Evolutionary conservation across 2,888 invertebrate species (phyloP), one percentile per base, ranked within the genome.

Genomic region (Campopleginae sp.): DNA sequence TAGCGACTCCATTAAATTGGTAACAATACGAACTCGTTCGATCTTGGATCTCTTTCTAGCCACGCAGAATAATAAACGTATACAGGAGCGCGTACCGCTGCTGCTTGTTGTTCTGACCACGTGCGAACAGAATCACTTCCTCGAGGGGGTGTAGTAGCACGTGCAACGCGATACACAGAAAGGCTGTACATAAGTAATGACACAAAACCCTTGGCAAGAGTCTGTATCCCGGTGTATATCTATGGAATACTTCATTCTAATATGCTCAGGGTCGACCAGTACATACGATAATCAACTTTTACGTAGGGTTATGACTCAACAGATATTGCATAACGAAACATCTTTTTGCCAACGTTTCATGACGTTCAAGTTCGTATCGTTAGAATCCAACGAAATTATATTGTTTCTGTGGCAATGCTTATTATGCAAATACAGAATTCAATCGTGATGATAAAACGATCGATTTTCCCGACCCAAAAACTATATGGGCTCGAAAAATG

Each of bases 171-270:
- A 70, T 66, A 63, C 75, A 75, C 63, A 75, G 3, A 61, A 51
- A 63, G 46, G 33, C 23, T 51, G 61, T 83, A 70, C 80, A 84
- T 79, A 80, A 84, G 63, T 46, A 75, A 84, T 76, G 75, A 76
- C 70, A 70, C 63, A 68, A n/a, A n/a, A 51, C 54, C 61, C 31
- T 70, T 48, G 61, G 74, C 78, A 42, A 38, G n/a, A n/a, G 44
- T 46, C 38, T 38, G 8, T 38, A 38, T 38, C 38, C 8, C 10
- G 1, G 38, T 38, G 38, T 38, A 38, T 10, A 38, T 38, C 38
- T 10, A 38, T 38, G 10, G 38, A 38, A 38, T 38, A 38, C 38
- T 38, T 8, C 51, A 51, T 51, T 8, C 51, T 19, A 51, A 6
- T 5, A 19, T 19, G 51, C n/a, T 19, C 19, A 19, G 19, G 19